phyloP scores from a whole-genome alignment of 2,888 invertebrate genomes.

The Rhagonycha lutea region DNA sequence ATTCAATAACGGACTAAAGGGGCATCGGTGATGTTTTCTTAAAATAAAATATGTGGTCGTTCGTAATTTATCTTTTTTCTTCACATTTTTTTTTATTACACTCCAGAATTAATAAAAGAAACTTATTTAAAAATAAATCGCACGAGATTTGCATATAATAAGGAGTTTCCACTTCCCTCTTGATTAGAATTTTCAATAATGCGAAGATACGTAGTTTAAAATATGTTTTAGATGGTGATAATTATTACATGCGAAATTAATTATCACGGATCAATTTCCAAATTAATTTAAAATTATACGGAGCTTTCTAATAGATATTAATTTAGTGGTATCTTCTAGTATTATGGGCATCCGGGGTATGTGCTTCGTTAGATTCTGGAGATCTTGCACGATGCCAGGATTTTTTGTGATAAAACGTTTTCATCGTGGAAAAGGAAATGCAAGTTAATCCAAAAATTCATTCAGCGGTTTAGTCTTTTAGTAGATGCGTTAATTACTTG shows the following conservation, averaged over 20 bases:
- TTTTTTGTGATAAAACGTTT: background rate
- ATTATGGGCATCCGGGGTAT: background rate
- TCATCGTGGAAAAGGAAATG: background rate
- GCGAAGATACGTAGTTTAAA: background rate
- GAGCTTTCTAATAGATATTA: background rate
- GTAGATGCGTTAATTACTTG: background rate
- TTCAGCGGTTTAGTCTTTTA: background rate
- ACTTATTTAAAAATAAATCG: background rate
- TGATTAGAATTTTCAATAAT: background rate
- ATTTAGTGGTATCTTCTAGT: background rate
- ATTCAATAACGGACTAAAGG: constrained; percentile 39
- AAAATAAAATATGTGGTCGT: constrained; percentile 9
- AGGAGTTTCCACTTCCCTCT: background rate
- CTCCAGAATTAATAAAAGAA: background rate
- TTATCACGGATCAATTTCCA: background rate
- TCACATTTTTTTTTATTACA: background rate
- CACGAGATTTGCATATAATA: background rate
- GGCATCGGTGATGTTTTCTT: constrained; percentile 32
- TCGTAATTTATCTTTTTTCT: background rate
- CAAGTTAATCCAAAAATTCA: background rate
- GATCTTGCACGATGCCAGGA: background rate
- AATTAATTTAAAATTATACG: background rate
- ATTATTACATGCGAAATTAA: background rate
- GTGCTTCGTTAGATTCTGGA: background rate
- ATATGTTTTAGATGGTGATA: background rate